Evolutionary conservation across 2,797 vertebrate genomes (phyloP).

Genomic region (Hipposideros larvatus): DNA sequence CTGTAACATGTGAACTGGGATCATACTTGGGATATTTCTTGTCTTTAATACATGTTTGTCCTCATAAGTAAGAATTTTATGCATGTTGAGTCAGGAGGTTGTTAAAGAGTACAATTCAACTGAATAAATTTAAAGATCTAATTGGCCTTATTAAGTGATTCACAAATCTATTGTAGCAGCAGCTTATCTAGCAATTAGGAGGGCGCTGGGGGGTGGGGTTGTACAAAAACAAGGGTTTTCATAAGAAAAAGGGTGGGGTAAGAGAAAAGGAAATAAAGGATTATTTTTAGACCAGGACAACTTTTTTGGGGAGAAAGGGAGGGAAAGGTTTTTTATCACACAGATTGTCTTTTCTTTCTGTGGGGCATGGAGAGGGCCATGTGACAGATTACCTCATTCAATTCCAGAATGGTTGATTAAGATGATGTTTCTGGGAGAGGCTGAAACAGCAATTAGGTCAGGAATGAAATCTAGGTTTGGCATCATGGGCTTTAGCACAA

Average conservation of each 20-base stretch:
- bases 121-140: neutral
- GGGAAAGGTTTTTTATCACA: neutral
- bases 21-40: neutral
- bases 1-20: neutral
- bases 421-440: neutral
- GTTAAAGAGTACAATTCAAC: neutral
- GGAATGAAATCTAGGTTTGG: neutral
- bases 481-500: neutral
- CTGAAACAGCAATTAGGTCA: neutral
- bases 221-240: neutral
- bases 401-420: neutral
- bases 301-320: neutral
- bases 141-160: neutral
- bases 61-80: slow-evolving; percentile 6
- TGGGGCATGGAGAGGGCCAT: no score
- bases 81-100: neutral
- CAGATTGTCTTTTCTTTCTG: neutral
- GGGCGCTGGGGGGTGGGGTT: neutral
- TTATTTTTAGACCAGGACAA: neutral
- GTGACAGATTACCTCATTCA: neutral
- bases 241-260: neutral
- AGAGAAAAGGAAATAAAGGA: neutral
- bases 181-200: neutral
- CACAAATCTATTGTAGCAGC: neutral
- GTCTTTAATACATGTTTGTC: neutral